These are phyloP conservation scores for Hypercompe scribonia DNA, from an alignment of 2,888 invertebrate genomes.

Conservation along the genomic window DNA sequence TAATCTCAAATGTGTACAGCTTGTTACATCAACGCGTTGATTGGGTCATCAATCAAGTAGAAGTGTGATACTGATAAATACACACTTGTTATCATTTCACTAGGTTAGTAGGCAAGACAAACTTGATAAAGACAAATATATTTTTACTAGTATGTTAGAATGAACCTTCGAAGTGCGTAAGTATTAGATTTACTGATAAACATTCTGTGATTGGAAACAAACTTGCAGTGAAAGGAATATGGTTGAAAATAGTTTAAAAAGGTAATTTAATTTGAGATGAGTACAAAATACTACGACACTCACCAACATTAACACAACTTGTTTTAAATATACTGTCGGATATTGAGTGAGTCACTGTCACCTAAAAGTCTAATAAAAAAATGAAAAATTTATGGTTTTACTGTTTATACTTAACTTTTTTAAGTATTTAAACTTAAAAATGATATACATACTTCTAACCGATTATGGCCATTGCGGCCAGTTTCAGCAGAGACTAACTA, in stretches of 20 bases:
- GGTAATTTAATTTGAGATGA: too few relatives aligned
- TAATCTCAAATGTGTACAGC: constrained; percentile 30
- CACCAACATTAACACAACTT: too few relatives aligned
- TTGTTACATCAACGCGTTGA: constrained; percentile 31
- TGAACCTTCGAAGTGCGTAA: neutral
- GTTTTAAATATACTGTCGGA: too few relatives aligned
- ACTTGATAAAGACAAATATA: constrained; percentile 35
- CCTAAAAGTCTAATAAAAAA: too few relatives aligned
- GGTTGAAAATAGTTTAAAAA: neutral
- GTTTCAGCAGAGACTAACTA: too few relatives aligned
- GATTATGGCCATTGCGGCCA: too few relatives aligned
- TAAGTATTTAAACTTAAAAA: too few relatives aligned
- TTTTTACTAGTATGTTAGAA: constrained; percentile 13
- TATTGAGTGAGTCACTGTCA: too few relatives aligned
- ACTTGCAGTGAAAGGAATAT: neutral
- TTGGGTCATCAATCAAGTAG: constrained; percentile 71
- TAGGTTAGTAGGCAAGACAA: constrained; percentile 78
- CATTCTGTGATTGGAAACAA: neutral
- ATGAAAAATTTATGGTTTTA: too few relatives aligned
- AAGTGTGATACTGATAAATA: constrained; percentile 49
- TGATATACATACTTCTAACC: too few relatives aligned
- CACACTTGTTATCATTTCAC: constrained; percentile 62
- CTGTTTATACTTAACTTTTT: too few relatives aligned
- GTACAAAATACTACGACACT: too few relatives aligned
- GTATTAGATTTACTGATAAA: neutral